Evolutionary conservation across 2,888 invertebrate species (phyloP), one percentile per base, ranked within the genome.

Genomic region (Drosophila buzzatii): DNA sequence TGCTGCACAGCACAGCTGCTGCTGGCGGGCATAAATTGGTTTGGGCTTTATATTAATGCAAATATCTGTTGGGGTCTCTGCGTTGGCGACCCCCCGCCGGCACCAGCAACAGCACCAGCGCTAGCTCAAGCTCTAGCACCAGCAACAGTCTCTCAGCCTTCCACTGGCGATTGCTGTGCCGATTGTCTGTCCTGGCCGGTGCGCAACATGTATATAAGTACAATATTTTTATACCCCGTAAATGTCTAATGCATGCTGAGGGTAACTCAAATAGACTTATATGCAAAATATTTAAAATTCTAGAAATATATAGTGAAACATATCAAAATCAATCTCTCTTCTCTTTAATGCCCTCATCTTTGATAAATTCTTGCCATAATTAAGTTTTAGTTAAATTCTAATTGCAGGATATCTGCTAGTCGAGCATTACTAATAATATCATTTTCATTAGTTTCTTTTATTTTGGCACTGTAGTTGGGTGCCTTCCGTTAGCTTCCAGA

Each of bases 1-100:
- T 70, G 73, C 57, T 62, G 73, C 69, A 60, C 44, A 56, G 58
- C 58, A 58, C 58, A 64, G 74, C 72, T 78, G 73, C 73, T 81
- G 85, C 90, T 85, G 76, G 83, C 82, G 81, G 83, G 84, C 78
- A 90, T 85, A 90, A 90, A 89, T 90, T 88, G 82, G 77, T 81
- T 85, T 80, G 76, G 80, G 78, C 85, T 83, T 82, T 84, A 84
- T 87, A 87, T 90, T 90, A 90, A 90, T 89, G 87, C 87, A 90
- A 90, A 90, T 90, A 90, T 85, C 89, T 85, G 76, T 73, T 69
- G 77, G 79, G 62, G 76, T 70, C 77, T 69, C 70, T 86, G 84
- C 87, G 85, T 84, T 85, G 82, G 84, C 82, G 87, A 84, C 82
- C 82, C 83, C 86, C 82, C 56, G 86, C 83, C 71, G 70, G 73